Evolutionary conservation across 1,140 invertebrate species (phyloP), one percentile per base, ranked within the genome.

Genomic region (Cydia fagiglandana): DNA sequence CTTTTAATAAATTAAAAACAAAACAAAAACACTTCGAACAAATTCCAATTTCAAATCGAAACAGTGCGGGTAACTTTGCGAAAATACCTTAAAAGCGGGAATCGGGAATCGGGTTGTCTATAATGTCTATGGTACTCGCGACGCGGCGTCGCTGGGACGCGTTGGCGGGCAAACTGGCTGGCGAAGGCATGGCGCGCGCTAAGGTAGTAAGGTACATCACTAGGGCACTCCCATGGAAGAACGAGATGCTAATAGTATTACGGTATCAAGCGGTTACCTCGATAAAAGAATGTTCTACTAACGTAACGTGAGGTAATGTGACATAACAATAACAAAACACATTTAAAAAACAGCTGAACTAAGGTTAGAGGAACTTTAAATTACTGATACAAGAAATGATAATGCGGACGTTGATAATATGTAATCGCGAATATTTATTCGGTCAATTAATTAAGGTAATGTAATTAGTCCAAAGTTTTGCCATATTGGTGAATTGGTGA

Each of bases 41-140:
- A 28, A 76, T 45, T 70, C 34, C 10, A 66, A 75, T 56, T 76
- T 64, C 64, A 73, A 38, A 47, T 13, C 12, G 45, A 47, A 20
- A 76, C 77, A 73, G 30, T 75, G 61, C 45, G 64, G 73, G 73
- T 41, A 80, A 80, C 56, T 73, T 64, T 74, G 47, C 76, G 61
- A 64, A 75, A 50, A 79, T 85, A 87, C 82, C 83, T 88, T 83
- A 75, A 79, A 41, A 81, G 83, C 84, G 81, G 81, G 80, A 87
- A 80, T 77, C 84, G 80, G 84, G 81, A 85, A 64, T 30, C 73
- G 78, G 64, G 76, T 86, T 83, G 79, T 86, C 84, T 86, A 79
- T 87, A 80, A 79, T 78, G 78, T 86, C 84, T 86, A 79, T 88
- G 81, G 80, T 78, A 70, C 81, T 83, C 89, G 86, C 82, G 78